Conservation (phyloP, 2,797 vertebrate species). For the Ctenosaura bakeri region DNA sequence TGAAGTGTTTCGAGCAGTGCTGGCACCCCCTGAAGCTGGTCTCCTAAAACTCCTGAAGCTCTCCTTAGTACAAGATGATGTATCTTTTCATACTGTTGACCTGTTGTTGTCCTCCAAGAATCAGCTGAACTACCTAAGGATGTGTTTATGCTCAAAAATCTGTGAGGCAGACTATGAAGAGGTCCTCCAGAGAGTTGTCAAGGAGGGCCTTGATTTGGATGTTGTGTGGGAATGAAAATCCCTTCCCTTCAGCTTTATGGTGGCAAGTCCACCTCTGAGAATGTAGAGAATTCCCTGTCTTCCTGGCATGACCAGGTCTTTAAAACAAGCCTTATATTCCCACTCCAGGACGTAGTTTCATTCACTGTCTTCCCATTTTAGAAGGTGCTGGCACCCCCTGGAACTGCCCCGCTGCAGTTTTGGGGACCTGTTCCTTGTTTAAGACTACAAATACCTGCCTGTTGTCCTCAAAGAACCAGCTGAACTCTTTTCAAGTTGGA, state of each 20-base stretch:
- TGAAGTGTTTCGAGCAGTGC: not conserved
- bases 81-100: not conserved
- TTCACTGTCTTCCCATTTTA: not conserved
- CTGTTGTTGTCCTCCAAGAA: constrained; percentile 1
- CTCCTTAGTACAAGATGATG: not conserved
- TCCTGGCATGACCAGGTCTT: not conserved
- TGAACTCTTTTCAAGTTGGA: not conserved
- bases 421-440: not conserved
- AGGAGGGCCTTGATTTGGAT: not conserved
- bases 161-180: not conserved
- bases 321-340: not conserved
- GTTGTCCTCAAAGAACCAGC: not conserved
- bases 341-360: not conserved
- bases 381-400: not conserved
- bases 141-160: not conserved
- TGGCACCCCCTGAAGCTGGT: not conserved
- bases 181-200: not conserved
- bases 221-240: not conserved
- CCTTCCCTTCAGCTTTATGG: no score
- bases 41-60: not conserved
- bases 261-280: no score
- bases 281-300: no score
- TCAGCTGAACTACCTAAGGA: not conserved
- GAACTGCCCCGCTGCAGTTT: not conserved
- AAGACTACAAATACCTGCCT: not conserved